phyloP scores from a whole-genome alignment of 1,140 invertebrate genomes.

The Drosophila pallidifrons region DNA sequence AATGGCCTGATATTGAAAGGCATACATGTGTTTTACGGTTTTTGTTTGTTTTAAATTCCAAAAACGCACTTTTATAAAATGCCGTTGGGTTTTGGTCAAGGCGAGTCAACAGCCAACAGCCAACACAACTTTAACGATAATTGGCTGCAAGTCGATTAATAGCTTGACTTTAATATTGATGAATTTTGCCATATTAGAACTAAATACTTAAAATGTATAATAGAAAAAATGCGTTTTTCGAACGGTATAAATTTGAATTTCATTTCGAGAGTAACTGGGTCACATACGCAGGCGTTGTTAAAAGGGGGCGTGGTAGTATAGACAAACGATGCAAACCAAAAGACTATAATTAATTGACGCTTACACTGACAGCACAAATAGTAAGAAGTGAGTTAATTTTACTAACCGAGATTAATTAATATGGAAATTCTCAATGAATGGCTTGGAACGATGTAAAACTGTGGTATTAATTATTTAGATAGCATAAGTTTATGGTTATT shows the following conservation, averaged over 20 bases:
- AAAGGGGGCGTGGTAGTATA: slow-evolving; percentile 21
- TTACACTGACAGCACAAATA: neutral
- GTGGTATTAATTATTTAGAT: too few relatives aligned
- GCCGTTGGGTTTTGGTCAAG: slow-evolving; percentile 64
- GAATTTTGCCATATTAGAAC: slow-evolving; percentile 39
- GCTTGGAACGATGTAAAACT: too few relatives aligned
- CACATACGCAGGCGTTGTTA: neutral
- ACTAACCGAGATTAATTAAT: too few relatives aligned
- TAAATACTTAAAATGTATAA: neutral
- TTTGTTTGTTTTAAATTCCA: slow-evolving; percentile 57
- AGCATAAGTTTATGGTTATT: too few relatives aligned
- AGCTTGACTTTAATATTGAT: slow-evolving; percentile 40
- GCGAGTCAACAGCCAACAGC: slow-evolving; percentile 18
- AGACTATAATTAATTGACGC: slow-evolving; percentile 9
- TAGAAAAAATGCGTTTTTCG: slow-evolving; percentile 8
- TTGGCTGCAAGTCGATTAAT: slow-evolving; percentile 60
- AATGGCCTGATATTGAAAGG: neutral
- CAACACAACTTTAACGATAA: slow-evolving; percentile 33
- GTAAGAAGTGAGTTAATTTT: too few relatives aligned
- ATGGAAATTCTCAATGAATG: too few relatives aligned
- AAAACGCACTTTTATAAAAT: slow-evolving; percentile 73
- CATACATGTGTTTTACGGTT: neutral
- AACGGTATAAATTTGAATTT: slow-evolving; percentile 37
- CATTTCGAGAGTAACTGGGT: slow-evolving; percentile 18
- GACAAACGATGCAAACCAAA: slow-evolving; percentile 6